Base-by-base conservation (phyloP, 2,797 vertebrate species). In the Lepus townsendii region DNA sequence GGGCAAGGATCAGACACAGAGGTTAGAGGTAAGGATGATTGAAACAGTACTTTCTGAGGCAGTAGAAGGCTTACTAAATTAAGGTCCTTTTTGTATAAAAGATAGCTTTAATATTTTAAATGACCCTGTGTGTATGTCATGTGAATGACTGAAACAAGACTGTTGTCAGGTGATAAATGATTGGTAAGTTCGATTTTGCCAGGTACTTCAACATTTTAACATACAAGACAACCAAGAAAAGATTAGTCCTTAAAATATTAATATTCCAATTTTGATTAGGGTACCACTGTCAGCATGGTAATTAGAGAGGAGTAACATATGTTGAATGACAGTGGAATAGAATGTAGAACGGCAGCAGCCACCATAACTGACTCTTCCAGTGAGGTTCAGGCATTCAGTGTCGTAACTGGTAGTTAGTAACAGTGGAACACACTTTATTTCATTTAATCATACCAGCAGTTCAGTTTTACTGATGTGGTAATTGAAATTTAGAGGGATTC, bases 1-100 rank as follows among this genome's bases (percentile, higher is more conserved):
- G 93, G 99, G 99, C 91, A 99, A 99, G 96, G 99, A 99, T 97
- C 99, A 99, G 98, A 98, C 99, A 65, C 99, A 99, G 97, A 99
- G 99, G 79, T 97, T 99, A 30, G 99, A 99, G 99, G 99, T 99
- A 98, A 99, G 98, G 80, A 69, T 84, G 26, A 66, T 5, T 96
- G 73, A 88, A 94, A 72, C 27, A 72, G 52, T 88, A 63, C 72
- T 93, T 84, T n/a, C 2, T 17, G 69, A 62, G 92, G 22, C 65
- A 77, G 30, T 85, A 73, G 26, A 86, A 50, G 86, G 27, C 42
- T 86, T 84, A 27, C 19, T 75, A 82, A 87, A 66, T 68, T 94
- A 90, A 88, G 20, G 12, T 57, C 17, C 19, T 85, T 90, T 91
- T 79, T 76, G 12, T 83, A 42, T 13, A 77, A 75, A 94, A 80